Conservation (phyloP, 2,797 vertebrate genomes). For the Cirrhinus molitorella region DNA sequence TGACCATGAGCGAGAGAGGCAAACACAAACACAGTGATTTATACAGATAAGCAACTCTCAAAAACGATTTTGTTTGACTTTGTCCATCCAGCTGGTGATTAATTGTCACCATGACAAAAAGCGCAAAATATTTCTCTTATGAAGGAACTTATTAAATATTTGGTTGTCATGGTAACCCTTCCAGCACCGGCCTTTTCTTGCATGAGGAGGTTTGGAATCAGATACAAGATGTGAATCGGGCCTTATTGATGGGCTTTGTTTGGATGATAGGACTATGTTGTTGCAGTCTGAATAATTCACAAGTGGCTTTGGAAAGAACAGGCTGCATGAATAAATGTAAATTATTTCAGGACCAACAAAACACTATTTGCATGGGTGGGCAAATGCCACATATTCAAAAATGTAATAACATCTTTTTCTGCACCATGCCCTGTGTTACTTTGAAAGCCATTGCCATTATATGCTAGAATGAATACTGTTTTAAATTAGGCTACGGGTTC, state of each 20-base stretch:
- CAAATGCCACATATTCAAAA: neutral
- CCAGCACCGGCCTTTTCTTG: neutral
- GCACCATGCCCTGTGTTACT: neutral
- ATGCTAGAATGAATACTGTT: no score
- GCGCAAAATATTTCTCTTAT: neutral
- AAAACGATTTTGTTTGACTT: conserved; percentile 23
- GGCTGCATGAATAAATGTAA: neutral
- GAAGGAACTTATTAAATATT: conserved; percentile 39
- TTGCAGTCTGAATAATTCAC: neutral
- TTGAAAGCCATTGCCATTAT: neutral
- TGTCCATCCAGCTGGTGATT: conserved; percentile 7
- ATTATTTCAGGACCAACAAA: neutral
- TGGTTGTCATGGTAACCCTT: conserved; percentile 39
- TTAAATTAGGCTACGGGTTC: neutral
- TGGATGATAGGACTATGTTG: neutral
- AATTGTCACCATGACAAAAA: conserved; percentile 10
- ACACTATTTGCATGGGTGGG: neutral
- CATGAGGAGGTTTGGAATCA: conserved; percentile 11
- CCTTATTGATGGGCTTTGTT: neutral
- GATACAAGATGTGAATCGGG: neutral
- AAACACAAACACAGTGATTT: conserved; percentile 11
- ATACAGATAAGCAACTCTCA: conserved; percentile 24
- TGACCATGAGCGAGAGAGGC: neutral
- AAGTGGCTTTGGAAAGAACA: neutral
- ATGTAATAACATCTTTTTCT: neutral